Conservation (phyloP, 2,888 invertebrate species). For the Prostheceraeus crozeri region DNA sequence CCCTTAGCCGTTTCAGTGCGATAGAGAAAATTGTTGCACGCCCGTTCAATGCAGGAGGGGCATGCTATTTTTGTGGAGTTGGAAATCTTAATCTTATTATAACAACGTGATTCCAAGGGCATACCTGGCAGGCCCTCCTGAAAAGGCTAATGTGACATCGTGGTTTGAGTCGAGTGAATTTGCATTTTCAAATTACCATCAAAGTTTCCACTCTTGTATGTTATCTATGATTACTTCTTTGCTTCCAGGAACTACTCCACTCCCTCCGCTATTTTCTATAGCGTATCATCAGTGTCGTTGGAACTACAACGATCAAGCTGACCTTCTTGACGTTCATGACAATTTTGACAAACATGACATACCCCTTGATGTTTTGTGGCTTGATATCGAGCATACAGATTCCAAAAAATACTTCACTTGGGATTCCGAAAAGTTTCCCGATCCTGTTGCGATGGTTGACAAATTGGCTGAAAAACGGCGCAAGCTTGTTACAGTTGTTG, state of each 20-base stretch:
- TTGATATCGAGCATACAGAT: slow-evolving; percentile 97
- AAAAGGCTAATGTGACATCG: no score
- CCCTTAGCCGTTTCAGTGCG: no score
- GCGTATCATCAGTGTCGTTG: slow-evolving; percentile 94
- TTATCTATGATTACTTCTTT: no score
- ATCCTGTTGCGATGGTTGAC: slow-evolving; percentile 77
- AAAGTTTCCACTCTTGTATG: no score
- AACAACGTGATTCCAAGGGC: no score
- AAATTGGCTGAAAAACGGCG: slow-evolving; percentile 81
- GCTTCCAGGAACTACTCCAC: slow-evolving; percentile 33
- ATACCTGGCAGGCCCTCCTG: no score
- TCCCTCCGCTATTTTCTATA: slow-evolving; percentile 69
- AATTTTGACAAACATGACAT: slow-evolving; percentile 83
- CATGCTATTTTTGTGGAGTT: no score
- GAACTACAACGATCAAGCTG: slow-evolving; percentile 96
- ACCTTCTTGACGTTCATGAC: slow-evolving; percentile 67
- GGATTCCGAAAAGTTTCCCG: slow-evolving; percentile 79
- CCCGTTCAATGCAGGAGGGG: no score
- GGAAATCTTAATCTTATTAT: no score
- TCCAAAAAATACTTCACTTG: slow-evolving; percentile 94
- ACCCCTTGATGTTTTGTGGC: slow-evolving; percentile 90
- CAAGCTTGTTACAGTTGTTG: slow-evolving; percentile 85
- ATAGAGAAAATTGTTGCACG: no score
- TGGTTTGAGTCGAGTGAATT: no score
- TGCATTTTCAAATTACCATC: no score